These are phyloP conservation scores for Labeo catla DNA, from an alignment of 2,113 vertebrate species.

Conservation along the genomic window DNA sequence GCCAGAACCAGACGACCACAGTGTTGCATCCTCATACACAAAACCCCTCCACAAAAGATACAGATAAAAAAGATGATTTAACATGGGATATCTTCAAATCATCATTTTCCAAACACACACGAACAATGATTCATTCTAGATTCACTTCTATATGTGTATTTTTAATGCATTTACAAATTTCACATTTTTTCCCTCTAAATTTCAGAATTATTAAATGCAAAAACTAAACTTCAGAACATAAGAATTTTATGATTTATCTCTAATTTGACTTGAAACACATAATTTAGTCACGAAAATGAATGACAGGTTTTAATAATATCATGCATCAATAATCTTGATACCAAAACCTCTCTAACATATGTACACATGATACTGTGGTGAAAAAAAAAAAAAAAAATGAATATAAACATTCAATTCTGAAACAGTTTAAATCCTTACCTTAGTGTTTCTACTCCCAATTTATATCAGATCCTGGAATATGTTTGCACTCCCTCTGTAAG, in stretches of 20 bases:
- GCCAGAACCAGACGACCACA: slow-evolving; percentile 39
- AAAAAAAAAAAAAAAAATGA: background rate
- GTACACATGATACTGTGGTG: background rate
- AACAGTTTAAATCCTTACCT: slow-evolving; percentile 9
- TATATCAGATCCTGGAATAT: background rate
- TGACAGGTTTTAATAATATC: background rate
- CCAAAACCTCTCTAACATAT: background rate
- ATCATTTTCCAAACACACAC: background rate
- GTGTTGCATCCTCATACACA: slow-evolving; percentile 29
- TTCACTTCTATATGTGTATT: background rate
- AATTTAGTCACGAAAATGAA: background rate
- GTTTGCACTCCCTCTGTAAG: background rate
- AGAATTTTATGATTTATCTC: too few species aligned
- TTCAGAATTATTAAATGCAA: background rate
- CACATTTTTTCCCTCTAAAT: background rate
- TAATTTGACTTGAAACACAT: background rate
- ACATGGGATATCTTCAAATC: background rate
- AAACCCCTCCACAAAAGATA: slow-evolving; percentile 21
- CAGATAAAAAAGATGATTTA: background rate
- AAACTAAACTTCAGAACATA: too few species aligned
- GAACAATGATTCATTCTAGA: background rate
- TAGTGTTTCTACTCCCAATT: background rate
- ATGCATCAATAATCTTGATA: background rate
- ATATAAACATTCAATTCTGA: background rate
- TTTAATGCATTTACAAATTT: too few species aligned